phyloP scores from a whole-genome alignment of 2,888 invertebrate genomes.

The Euplagia quadripunctaria region DNA sequence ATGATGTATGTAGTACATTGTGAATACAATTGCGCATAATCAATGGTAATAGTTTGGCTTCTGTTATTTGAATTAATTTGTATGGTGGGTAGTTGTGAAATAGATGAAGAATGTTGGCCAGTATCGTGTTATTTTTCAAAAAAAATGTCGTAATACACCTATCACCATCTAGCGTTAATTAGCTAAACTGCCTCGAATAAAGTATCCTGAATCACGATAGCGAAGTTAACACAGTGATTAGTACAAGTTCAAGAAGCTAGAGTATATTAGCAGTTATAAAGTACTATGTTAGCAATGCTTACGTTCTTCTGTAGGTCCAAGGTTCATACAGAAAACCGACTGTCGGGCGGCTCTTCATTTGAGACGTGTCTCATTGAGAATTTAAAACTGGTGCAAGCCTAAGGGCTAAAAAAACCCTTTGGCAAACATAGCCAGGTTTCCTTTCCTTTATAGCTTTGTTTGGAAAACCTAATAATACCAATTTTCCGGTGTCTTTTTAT shows the following conservation, averaged over 20 bases:
- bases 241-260: too few relatives aligned
- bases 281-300: too few relatives aligned
- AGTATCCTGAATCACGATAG: not conserved
- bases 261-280: too few relatives aligned
- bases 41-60: slow-evolving; percentile 48
- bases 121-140: not conserved
- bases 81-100: slow-evolving; percentile 24
- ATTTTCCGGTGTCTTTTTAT: not conserved
- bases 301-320: too few relatives aligned
- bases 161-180: not conserved
- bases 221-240: not conserved
- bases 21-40: slow-evolving; percentile 58
- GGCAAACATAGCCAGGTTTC: too few relatives aligned
- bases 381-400: too few relatives aligned
- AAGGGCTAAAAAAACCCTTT: too few relatives aligned
- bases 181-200: not conserved
- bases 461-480: not conserved
- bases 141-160: not conserved
- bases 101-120: not conserved
- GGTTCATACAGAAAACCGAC: too few relatives aligned
- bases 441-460: too few relatives aligned
- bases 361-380: too few relatives aligned
- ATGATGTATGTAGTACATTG: slow-evolving; percentile 55
- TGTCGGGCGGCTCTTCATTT: too few relatives aligned
- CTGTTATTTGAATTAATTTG: slow-evolving; percentile 41